Conservation (phyloP, 2,797 vertebrate species). For the Peromyscus nudipes region DNA sequence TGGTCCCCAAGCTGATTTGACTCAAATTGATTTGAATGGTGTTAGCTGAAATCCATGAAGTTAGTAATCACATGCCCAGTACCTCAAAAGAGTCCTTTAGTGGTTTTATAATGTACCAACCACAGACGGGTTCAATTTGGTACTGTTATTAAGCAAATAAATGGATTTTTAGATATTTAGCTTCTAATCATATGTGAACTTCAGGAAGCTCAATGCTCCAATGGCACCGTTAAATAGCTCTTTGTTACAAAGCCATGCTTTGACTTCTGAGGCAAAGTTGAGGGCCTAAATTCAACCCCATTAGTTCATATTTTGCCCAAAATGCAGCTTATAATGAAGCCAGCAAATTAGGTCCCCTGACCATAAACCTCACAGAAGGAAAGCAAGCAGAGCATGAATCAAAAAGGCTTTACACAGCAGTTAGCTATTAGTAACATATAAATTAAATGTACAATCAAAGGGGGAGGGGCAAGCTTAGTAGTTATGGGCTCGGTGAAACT, state of each 20-base stretch:
- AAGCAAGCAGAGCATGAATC: constrained; percentile 90
- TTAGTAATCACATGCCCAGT: constrained; percentile 77
- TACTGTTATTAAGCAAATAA: constrained; percentile 79
- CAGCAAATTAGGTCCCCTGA: constrained; percentile 90
- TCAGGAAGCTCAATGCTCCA: constrained; percentile 85
- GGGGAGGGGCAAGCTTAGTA: constrained; percentile 69
- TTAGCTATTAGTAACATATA: constrained; percentile 89
- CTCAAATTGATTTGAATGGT: constrained; percentile 53
- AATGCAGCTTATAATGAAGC: constrained; percentile 89
- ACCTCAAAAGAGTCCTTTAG: constrained; percentile 82
- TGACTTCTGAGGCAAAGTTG: constrained; percentile 87
- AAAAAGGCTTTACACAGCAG: constrained; percentile 88
- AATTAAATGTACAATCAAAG: constrained; percentile 86
- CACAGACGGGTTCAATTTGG: constrained; percentile 77
- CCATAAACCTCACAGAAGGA: constrained; percentile 90
- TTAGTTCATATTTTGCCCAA: constrained; percentile 90
- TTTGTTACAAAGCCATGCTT: constrained; percentile 86
- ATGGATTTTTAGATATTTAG: constrained; percentile 83
- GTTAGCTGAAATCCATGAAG: constrained; percentile 73
- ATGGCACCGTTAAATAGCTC: constrained; percentile 83
- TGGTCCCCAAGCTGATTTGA: constrained; percentile 47
- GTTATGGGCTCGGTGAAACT: constrained; percentile 72
- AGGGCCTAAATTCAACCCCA: constrained; percentile 86
- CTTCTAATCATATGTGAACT: constrained; percentile 82
- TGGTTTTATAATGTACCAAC: constrained; percentile 77